Evolutionary conservation across 2,888 invertebrate species (phyloP).

Genomic region (Eulithis prunata): DNA sequence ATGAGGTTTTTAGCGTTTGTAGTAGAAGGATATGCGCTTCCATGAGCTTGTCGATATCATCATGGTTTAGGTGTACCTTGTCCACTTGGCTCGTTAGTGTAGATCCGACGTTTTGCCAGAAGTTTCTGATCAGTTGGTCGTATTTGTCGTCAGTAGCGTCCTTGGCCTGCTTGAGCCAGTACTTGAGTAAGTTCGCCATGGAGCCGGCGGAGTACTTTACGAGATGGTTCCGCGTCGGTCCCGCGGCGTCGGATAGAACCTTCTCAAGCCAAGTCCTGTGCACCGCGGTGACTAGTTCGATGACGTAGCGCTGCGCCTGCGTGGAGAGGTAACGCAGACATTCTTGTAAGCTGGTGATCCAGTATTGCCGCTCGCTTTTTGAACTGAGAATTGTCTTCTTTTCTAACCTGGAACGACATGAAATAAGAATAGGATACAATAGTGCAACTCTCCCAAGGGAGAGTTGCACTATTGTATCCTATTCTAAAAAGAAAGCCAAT

Average conservation of each 20-base stretch:
- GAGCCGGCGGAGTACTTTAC: constrained; percentile 53
- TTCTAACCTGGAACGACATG: constrained; percentile 78
- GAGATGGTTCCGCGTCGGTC: constrained; percentile 46
- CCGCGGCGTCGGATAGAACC: constrained; percentile 43
- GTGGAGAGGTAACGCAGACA: constrained; percentile 84
- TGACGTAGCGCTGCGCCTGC: constrained; percentile 48
- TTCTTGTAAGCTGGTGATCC: constrained; percentile 88
- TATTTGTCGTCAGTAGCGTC: constrained; percentile 50
- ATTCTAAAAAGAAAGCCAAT: too few relatives aligned
- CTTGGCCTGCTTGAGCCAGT: constrained; percentile 64
- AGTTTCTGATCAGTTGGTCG: constrained; percentile 64
- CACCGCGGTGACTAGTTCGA: constrained; percentile 52
- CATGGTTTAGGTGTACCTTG: constrained; percentile 65
- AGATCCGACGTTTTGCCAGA: constrained; percentile 71
- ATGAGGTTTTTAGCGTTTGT: constrained; percentile 56
- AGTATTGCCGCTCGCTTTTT: constrained; percentile 87
- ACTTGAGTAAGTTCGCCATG: constrained; percentile 60
- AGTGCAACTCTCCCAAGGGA: too few relatives aligned
- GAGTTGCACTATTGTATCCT: too few relatives aligned
- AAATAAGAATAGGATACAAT: too few relatives aligned
- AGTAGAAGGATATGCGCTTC: constrained; percentile 64
- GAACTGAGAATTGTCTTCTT: constrained; percentile 85
- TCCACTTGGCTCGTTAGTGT: constrained; percentile 59
- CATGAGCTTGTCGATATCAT: constrained; percentile 71
- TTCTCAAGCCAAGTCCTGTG: constrained; percentile 62